These are phyloP conservation scores for Prosapia bicincta DNA, from an alignment of 2,888 invertebrate species.

Conservation along the genomic window DNA sequence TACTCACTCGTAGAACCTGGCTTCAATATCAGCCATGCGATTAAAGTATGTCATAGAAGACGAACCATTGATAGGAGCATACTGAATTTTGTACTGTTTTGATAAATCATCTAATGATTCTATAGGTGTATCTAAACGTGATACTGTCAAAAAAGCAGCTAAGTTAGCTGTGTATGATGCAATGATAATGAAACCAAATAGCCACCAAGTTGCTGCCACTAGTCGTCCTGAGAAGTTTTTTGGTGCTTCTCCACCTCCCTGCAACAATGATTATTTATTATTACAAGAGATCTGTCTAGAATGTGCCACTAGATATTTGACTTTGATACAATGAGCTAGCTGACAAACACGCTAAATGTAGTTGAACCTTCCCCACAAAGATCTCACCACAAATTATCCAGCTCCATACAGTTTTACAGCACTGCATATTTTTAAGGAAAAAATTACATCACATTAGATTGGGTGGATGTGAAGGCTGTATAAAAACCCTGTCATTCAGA, in stretches of 20 bases:
- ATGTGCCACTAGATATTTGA: not conserved
- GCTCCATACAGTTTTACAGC: too few species aligned
- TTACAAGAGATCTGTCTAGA: too few species aligned
- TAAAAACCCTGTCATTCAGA: too few species aligned
- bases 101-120: conserved; percentile 92
- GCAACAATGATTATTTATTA: conserved; percentile 39
- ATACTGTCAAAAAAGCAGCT: conserved; percentile 95
- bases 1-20: conserved; percentile 89
- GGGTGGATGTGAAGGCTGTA: too few species aligned
- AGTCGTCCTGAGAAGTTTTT: conserved; percentile 93
- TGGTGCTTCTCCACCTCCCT: conserved; percentile 93
- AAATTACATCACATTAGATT: too few species aligned
- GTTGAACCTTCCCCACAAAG: too few species aligned
- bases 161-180: conserved; percentile 98
- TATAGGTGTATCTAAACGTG: conserved; percentile 86
- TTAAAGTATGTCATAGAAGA: conserved; percentile 92
- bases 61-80: conserved; percentile 86
- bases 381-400: too few species aligned
- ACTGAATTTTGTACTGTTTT: conserved; percentile 94
- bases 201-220: conserved; percentile 98
- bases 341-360: too few species aligned
- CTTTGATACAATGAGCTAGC: too few species aligned
- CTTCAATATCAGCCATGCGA: conserved; percentile 94
- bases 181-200: conserved; percentile 98
- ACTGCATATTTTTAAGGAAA: too few species aligned